Evolutionary conservation across 2,888 invertebrate species (phyloP).

Genomic region (Pardosa pseudoannulata): DNA sequence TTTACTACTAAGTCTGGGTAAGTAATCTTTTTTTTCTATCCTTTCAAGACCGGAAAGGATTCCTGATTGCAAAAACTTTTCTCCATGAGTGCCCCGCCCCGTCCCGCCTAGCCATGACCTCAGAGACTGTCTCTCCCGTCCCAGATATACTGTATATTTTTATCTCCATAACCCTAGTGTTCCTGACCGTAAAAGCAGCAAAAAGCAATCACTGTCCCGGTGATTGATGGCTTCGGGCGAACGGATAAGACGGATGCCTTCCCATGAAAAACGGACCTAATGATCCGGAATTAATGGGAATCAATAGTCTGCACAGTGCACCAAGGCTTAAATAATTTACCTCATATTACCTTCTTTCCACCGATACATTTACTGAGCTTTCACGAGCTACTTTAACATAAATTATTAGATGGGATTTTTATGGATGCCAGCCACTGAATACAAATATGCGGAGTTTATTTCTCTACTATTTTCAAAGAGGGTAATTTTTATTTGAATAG

Average conservation of each 20-base stretch:
- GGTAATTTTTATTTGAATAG: too few relatives aligned
- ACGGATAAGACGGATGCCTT: conserved; percentile 53
- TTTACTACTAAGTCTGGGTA: too few relatives aligned
- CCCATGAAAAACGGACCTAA: conserved; percentile 63
- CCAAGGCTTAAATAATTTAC: conserved; percentile 66
- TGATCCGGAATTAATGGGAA: conserved; percentile 60
- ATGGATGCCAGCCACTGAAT: too few relatives aligned
- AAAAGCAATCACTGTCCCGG: conserved; percentile 29
- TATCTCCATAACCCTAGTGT: conserved; percentile 25
- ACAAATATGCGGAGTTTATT: too few relatives aligned
- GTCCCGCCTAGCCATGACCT: neutral
- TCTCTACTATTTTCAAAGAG: too few relatives aligned
- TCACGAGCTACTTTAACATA: conserved; percentile 18
- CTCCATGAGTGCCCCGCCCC: too few relatives aligned
- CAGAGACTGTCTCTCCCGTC: neutral
- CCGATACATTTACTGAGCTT: conserved; percentile 49
- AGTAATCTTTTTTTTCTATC: too few relatives aligned
- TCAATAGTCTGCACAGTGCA: conserved; percentile 51
- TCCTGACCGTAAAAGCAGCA: conserved; percentile 14
- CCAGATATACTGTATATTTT: neutral
- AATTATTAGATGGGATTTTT: conserved; percentile 1
- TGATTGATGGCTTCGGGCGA: conserved; percentile 52
- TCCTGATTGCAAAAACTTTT: too few relatives aligned
- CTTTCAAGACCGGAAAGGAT: too few relatives aligned
- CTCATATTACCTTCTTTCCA: conserved; percentile 56